Percentiles rank a stretch among this genome's conserved stretches.
phyloP scores from a whole-genome alignment of 2,888 invertebrate species.

The Cheiracanthium punctorium region DNA sequence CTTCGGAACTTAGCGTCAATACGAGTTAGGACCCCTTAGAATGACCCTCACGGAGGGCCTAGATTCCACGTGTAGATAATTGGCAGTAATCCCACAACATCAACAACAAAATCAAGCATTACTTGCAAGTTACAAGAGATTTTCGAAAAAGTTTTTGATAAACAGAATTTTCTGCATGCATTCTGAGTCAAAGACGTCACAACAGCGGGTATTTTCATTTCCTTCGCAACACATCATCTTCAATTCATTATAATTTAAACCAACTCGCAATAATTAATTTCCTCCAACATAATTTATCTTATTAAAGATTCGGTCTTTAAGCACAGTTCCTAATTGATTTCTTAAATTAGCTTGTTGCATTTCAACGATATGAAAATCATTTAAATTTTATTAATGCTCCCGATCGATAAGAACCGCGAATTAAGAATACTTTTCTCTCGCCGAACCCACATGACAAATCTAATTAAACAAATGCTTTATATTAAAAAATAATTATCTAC shows the following conservation, averaged over 20 bases:
- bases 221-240: background rate
- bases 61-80: too few species aligned
- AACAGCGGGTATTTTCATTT: too few species aligned
- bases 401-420: background rate
- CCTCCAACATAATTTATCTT: background rate
- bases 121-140: too few species aligned
- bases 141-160: too few species aligned
- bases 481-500: background rate
- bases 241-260: background rate
- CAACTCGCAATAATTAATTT: background rate
- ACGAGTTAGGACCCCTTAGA: too few species aligned
- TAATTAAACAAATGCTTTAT: constrained; percentile 1
- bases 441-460: background rate
- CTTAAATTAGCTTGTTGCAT: constrained; percentile 5
- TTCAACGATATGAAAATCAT: background rate
- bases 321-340: background rate
- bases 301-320: background rate
- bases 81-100: too few species aligned
- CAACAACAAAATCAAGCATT: too few species aligned
- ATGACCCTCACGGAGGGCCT: too few species aligned
- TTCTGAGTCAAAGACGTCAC: too few species aligned
- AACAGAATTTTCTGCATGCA: too few species aligned
- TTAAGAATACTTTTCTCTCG: background rate
- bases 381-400: constrained; percentile 2
- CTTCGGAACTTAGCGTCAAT: too few species aligned